A percentile compares a stretch with the other conserved stretches of the same genome.
These are phyloP conservation scores for Hylaeus anthracinus DNA, from an alignment of 1,140 invertebrate species.

Conservation along the genomic window DNA sequence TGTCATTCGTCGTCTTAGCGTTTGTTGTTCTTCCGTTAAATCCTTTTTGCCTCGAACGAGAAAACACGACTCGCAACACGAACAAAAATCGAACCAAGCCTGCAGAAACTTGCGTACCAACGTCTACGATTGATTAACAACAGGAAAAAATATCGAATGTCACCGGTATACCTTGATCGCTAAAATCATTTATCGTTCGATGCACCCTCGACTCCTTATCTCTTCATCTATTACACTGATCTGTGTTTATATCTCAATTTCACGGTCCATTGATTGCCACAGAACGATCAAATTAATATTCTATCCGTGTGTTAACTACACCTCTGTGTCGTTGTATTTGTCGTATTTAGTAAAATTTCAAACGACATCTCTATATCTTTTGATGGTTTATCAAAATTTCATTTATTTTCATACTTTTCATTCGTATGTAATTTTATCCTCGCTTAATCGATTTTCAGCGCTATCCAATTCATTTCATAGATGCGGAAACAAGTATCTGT, in stretches of 20 bases:
- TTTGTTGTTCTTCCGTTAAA: not conserved
- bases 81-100: not conserved
- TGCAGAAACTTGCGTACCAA: conserved; percentile 14
- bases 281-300: not conserved
- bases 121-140: conserved; percentile 42
- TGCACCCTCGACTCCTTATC: not conserved
- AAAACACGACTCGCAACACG: not conserved
- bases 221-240: not conserved
- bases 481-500: not conserved
- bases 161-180: conserved; percentile 21
- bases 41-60: not conserved
- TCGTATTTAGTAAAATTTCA: not conserved
- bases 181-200: conserved; percentile 20
- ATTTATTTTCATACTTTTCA: not conserved
- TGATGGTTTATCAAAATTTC: not conserved
- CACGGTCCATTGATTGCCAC: not conserved
- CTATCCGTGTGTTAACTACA: not conserved
- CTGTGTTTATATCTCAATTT: conserved; percentile 13
- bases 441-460: conserved; percentile 15
- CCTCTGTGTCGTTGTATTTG: not conserved
- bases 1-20: conserved; percentile 9
- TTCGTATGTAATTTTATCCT: not conserved
- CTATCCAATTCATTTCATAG: not conserved
- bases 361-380: not conserved
- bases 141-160: conserved; percentile 16